phyloP scores from a whole-genome alignment of 2,888 invertebrate species.

The Cephonodes hylas region DNA sequence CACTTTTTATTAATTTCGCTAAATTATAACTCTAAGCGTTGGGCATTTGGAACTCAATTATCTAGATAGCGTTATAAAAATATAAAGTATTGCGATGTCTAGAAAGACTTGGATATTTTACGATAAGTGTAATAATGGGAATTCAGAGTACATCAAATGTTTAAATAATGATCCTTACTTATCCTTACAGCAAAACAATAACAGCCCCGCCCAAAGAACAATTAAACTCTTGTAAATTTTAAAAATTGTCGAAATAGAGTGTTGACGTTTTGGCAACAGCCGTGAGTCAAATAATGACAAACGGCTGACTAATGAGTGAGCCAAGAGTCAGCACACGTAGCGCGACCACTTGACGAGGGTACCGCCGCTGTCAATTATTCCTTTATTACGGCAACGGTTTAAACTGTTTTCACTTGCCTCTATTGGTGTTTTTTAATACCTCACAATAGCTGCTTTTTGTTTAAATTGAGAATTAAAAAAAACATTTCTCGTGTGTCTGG shows the following conservation, averaged over 20 bases:
- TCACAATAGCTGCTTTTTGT: too few relatives aligned
- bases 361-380: conserved; percentile 4
- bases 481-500: too few relatives aligned
- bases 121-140: too few relatives aligned
- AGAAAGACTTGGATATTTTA: too few relatives aligned
- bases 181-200: too few relatives aligned
- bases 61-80: too few relatives aligned
- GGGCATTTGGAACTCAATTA: not conserved
- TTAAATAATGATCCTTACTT: too few relatives aligned
- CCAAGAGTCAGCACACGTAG: conserved; percentile 1
- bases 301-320: conserved; percentile 4
- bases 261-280: not conserved
- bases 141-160: too few relatives aligned
- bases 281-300: conserved; percentile 2
- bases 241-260: not conserved
- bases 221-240: not conserved
- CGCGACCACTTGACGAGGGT: not conserved
- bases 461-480: too few relatives aligned
- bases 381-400: conserved; percentile 3
- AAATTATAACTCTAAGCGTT: not conserved
- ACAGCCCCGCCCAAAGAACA: not conserved
- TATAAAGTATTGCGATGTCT: too few relatives aligned
- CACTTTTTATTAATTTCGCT: conserved; percentile 1
- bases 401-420: not conserved
- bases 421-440: not conserved